Evolutionary conservation across 37 sponge, comb jelly and placozoan genomes (phyloP).

Genomic region (Geodia barretti): DNA sequence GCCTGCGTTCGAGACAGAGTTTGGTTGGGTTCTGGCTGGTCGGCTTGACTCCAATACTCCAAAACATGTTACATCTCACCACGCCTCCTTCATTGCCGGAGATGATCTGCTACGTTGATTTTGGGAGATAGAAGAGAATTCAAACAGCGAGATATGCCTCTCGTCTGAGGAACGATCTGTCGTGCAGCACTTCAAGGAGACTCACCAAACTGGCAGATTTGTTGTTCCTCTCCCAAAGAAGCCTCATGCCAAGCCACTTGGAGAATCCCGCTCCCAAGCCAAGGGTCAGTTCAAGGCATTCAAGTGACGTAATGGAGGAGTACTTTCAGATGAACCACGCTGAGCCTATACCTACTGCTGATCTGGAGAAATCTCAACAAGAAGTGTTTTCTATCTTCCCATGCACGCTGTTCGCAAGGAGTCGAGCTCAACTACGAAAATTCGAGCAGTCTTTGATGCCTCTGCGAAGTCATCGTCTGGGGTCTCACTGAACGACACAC

Average conservation of each 20-base stretch:
- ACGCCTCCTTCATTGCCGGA: not conserved
- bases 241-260: constrained; percentile 2
- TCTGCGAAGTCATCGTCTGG: too few species aligned
- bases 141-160: not conserved
- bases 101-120: not conserved
- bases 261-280: constrained; percentile 51
- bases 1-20: constrained; percentile 23
- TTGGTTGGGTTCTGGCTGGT: too few species aligned
- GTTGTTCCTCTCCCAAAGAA: constrained; percentile 28
- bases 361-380: constrained; percentile 41
- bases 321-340: constrained; percentile 38
- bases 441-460: constrained; percentile 45
- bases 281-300: constrained; percentile 33
- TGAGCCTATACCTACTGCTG: constrained; percentile 34
- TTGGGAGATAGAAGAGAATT: constrained; percentile 7
- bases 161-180: constrained; percentile 2
- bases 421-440: constrained; percentile 36
- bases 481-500: too few species aligned
- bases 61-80: too few species aligned
- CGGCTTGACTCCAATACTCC: not conserved
- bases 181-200: constrained; percentile 13
- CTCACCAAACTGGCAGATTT: constrained; percentile 24
- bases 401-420: constrained; percentile 45
- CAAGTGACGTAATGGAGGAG: constrained; percentile 35
- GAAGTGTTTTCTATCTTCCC: constrained; percentile 26